phyloP scores from a whole-genome alignment of 1,140 invertebrate species.

The Myzus persicae region DNA sequence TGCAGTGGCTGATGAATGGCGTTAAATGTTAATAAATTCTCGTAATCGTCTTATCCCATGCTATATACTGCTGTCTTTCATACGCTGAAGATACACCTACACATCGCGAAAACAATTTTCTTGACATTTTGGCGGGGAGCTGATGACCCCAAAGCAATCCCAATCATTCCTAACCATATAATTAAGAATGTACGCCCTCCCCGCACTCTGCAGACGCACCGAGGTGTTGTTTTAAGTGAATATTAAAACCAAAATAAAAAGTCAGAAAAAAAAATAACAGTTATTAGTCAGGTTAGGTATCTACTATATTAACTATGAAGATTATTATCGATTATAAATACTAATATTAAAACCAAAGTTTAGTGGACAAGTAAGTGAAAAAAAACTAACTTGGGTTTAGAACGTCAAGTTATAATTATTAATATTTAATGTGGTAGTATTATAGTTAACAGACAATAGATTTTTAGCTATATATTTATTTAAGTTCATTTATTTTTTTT shows the following conservation, averaged over 20 bases:
- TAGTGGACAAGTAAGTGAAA: too few relatives aligned
- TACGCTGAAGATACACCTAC: not conserved
- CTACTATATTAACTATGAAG: too few relatives aligned
- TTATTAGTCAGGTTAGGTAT: too few relatives aligned
- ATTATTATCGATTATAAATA: too few relatives aligned
- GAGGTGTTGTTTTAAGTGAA: not conserved
- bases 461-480: too few relatives aligned
- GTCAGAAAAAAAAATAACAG: too few relatives aligned
- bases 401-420: too few relatives aligned
- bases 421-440: too few relatives aligned
- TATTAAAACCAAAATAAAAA: not conserved
- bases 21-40: not conserved
- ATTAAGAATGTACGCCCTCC: not conserved
- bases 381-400: too few relatives aligned
- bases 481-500: too few relatives aligned
- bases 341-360: too few relatives aligned
- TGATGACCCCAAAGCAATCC: not conserved
- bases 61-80: not conserved
- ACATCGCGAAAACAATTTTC: not conserved
- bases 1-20: not conserved
- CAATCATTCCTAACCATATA: not conserved
- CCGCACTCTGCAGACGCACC: not conserved
- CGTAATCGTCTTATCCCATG: not conserved
- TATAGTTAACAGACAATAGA: too few relatives aligned
- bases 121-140: not conserved